Base-by-base conservation (phyloP, 2,888 invertebrate species). In the Osedax frankpressi region DNA sequence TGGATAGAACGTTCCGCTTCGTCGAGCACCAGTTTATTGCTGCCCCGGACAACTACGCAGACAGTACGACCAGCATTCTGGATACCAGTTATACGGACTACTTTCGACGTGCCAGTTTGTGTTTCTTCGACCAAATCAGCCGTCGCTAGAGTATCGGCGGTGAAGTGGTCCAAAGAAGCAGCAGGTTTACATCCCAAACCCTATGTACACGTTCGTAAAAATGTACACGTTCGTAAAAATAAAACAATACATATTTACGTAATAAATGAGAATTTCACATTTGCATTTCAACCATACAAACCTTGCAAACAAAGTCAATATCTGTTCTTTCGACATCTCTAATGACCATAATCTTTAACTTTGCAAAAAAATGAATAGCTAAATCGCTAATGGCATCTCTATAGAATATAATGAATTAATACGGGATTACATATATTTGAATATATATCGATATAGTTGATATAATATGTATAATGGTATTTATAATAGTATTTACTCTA, bases 251-350 rank as follows among this genome's bases (percentile, higher is more conserved):
- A n/a, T n/a, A n/a, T n/a, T n/a, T n/a, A n/a, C n/a, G n/a, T n/a
- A n/a, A n/a, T n/a, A n/a, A n/a, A n/a, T n/a, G n/a, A n/a, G n/a
- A n/a, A n/a, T n/a, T n/a, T n/a, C n/a, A n/a, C n/a, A n/a, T n/a
- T n/a, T n/a, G n/a, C n/a, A n/a, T n/a, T n/a, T 26, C 65, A 29
- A 24, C 26, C 6, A 44, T 26, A 71, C 71, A n/a, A 79, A 87
- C 87, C 86, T 94, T 96, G 86, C 94, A 95, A 26, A 98, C 90
- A 85, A 95, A 97, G 81, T 97, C 94, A 78, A 99, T 92, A 81
- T 99, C 97, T 84, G 97, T 97, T 72, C 98, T 89, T 85, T 99
- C 98, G 74, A 99, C 89, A 82, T 99, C 97, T 85, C 94, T 96
- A 72, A 98, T 89, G 0, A 97, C 96, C 90, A 98, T 91, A 73